Conservation (phyloP, 2,797 vertebrate species). For the Spatula clypeata region DNA sequence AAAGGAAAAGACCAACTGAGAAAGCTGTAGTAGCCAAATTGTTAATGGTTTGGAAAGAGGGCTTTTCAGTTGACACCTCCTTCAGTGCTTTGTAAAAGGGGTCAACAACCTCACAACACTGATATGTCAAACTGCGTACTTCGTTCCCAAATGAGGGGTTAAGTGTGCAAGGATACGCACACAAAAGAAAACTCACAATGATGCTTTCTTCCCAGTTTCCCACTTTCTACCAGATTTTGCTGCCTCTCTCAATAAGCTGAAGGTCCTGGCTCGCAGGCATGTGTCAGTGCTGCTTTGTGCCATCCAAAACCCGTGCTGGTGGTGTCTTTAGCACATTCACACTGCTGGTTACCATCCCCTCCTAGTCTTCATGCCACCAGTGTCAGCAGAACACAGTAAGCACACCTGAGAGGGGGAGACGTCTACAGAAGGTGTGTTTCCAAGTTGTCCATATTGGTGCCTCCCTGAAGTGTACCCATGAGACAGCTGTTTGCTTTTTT, state of each 20-base stretch:
- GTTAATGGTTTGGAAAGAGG: constrained; percentile 40
- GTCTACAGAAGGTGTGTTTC: not conserved
- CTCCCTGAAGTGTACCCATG: not conserved
- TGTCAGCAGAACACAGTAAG: not conserved
- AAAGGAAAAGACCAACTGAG: not conserved
- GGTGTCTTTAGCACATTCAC: rapidly evolving
- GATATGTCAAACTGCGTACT: not conserved
- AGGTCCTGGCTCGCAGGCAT: not conserved
- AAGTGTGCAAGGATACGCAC: not conserved
- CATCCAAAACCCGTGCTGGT: not conserved
- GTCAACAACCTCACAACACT: not conserved
- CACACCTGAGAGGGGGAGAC: rapidly evolving
- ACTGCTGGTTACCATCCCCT: not conserved
- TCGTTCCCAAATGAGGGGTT: not conserved
- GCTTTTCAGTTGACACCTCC: not conserved
- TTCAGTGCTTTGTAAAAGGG: not conserved
- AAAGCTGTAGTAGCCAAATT: constrained; percentile 31
- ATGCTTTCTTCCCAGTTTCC: not conserved
- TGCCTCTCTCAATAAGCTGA: not conserved
- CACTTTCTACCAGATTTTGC: not conserved
- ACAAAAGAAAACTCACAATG: rapidly evolving
- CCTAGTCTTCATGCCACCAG: rapidly evolving
- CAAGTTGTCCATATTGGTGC: not conserved
- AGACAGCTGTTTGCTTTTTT: rapidly evolving
- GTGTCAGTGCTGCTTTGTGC: not conserved